Evolutionary conservation across 2,797 vertebrate species (phyloP), one percentile per base, ranked within the genome.

Genomic region (Tachyglossus aculeatus): DNA sequence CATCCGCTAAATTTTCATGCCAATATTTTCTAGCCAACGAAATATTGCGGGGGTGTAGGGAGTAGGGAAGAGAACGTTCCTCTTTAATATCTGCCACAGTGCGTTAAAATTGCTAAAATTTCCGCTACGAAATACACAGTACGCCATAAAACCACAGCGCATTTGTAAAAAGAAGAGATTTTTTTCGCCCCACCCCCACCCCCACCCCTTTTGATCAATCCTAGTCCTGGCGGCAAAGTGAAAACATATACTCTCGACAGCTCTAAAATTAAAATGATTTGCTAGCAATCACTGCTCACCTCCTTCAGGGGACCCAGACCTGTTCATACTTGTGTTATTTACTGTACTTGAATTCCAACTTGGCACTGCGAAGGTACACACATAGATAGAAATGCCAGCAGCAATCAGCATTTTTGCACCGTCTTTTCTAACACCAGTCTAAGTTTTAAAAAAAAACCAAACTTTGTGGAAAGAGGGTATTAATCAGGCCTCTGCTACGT

Each of bases 401-500:
- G 45, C 9, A 29, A 29, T 19, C 45, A 18, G 31, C 31, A 48
- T 7, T 19, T 19, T 14, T 43, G 40, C 12, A 43, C 22, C 13
- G 11, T 12, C 22, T 22, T 10, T 32, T 21, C 31, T 5, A 51
- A 33, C 48, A 18, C 25, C 37, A 21, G 9, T 15, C 8, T 9
- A 14, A 34, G 29, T 37, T n/a, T n/a, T n/a, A 7, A 18, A 29
- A 37, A 29, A 12, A 34, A 75, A 67, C 5, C 19, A 34, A 11
- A 5, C 21, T 68, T 32, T 58, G n/a, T 24, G 12, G 40, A 48
- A 39, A 34, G 15, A 24, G 38, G 21, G 22, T 45, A 69, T 78
- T 72, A 60, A 43, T 79, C 82, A 71, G 65, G 47, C 54, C 67
- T 41, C 45, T 36, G 53, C 19, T 47, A 38, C 38, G 8, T 74